phyloP scores from a whole-genome alignment of 2,797 vertebrate species.

The Brachymystax lenok region DNA sequence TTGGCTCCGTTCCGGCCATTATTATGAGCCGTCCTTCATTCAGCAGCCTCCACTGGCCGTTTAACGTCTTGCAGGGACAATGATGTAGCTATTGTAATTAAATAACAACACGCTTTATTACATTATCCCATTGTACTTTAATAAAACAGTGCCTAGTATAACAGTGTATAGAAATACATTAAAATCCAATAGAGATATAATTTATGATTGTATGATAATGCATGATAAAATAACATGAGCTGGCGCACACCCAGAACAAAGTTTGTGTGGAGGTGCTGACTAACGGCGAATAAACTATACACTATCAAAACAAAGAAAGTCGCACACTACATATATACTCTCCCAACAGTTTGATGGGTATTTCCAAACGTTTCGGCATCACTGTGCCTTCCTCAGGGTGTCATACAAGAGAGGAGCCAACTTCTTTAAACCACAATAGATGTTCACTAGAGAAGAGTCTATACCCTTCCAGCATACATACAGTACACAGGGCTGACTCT shows the following conservation, averaged over 20 bases:
- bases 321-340: too few relatives aligned
- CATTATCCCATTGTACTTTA: constrained; percentile 39
- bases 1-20: too few relatives aligned
- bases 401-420: constrained; percentile 8
- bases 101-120: constrained; percentile 35
- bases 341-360: too few relatives aligned
- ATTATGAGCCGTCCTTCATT: too few relatives aligned
- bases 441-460: constrained; percentile 58
- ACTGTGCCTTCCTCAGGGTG: not conserved
- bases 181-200: constrained; percentile 2
- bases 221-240: not conserved
- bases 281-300: too few relatives aligned
- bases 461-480: constrained; percentile 62
- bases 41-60: too few relatives aligned
- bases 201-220: constrained; percentile 16
- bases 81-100: constrained; percentile 52
- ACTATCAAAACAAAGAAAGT: too few relatives aligned
- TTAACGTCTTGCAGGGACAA: constrained; percentile 33
- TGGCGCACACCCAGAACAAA: too few relatives aligned
- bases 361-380: too few relatives aligned
- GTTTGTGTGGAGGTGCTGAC: too few relatives aligned
- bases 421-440: constrained; percentile 23
- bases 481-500: constrained; percentile 55
- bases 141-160: not conserved
- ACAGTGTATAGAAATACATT: constrained; percentile 23